Percentiles rank a stretch among this genome's conserved stretches.
Evolutionary conservation across 2,888 invertebrate genomes (phyloP).

Genomic region (Heliconius aoede): DNA sequence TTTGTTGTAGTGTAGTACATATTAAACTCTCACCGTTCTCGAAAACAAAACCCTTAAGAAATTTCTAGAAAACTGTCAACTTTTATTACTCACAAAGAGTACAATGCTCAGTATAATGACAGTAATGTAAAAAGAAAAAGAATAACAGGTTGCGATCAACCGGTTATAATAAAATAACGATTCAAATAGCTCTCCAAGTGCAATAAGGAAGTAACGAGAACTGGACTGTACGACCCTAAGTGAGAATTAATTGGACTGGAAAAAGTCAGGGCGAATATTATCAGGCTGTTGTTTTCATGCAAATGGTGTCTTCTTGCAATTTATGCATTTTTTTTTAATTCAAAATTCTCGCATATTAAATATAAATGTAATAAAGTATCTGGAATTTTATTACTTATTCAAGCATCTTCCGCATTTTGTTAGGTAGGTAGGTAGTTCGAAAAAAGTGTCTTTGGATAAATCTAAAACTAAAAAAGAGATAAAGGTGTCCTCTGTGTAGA

Average conservation of each 20-base stretch:
- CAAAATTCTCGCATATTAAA: neutral
- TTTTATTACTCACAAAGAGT: conserved; percentile 16
- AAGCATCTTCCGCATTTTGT: neutral
- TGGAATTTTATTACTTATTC: neutral
- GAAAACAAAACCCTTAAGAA: conserved; percentile 8
- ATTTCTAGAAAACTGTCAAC: conserved; percentile 7
- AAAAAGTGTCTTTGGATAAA: too few relatives aligned
- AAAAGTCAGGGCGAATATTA: conserved; percentile 20
- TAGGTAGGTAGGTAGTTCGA: too few relatives aligned
- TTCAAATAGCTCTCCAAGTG: conserved; percentile 35
- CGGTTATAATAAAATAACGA: conserved; percentile 40
- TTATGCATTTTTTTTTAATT: neutral
- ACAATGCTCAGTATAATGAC: conserved; percentile 12
- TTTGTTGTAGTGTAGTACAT: too few relatives aligned
- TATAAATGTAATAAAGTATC: neutral
- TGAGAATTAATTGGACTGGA: conserved; percentile 26
- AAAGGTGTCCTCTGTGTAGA: too few relatives aligned
- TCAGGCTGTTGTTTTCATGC: neutral
- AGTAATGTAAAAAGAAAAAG: conserved; percentile 4
- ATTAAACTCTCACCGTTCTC: neutral
- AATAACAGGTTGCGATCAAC: conserved; percentile 26
- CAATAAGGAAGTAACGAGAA: conserved; percentile 49
- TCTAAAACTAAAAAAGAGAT: too few relatives aligned
- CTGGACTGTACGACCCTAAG: conserved; percentile 43
- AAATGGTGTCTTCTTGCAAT: neutral